phyloP scores from a whole-genome alignment of 2,113 vertebrate genomes.

The Calidris pugnax region DNA sequence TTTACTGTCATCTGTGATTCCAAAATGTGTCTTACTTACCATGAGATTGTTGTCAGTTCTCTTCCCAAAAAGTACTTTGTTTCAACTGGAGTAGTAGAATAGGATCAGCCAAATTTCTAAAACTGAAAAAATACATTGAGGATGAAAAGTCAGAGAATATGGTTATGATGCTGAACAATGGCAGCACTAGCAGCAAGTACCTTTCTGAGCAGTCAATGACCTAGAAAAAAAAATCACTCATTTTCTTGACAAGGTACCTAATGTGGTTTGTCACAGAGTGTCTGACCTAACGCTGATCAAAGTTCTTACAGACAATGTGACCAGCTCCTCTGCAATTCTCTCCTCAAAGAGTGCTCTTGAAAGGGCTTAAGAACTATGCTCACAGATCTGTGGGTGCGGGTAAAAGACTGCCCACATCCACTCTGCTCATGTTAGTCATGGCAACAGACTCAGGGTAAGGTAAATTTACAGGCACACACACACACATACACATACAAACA shows the following conservation, averaged over 20 bases:
- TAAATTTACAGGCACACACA: not conserved
- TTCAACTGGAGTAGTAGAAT: not conserved
- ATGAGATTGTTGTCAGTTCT: not conserved
- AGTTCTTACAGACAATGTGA: not conserved
- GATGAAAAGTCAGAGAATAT: not conserved
- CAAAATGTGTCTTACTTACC: not conserved
- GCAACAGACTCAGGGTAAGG: not conserved
- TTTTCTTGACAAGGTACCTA: not conserved
- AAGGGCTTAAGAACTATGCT: not conserved
- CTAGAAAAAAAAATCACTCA: too few relatives aligned
- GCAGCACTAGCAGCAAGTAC: not conserved
- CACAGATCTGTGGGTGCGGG: not conserved
- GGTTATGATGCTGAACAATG: not conserved
- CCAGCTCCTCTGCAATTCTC: not conserved
- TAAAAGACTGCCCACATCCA: not conserved
- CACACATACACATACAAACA: not conserved
- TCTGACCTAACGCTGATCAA: not conserved
- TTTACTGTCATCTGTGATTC: not conserved
- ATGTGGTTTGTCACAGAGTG: not conserved
- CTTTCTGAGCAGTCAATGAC: not conserved
- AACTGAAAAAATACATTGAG: not conserved
- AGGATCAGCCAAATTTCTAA: not conserved
- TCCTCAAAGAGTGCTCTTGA: not conserved
- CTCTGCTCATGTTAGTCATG: not conserved
- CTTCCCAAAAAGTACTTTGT: not conserved